Conservation (phyloP, 2,113 vertebrate genomes). For the Brachypteracias leptosomus region DNA sequence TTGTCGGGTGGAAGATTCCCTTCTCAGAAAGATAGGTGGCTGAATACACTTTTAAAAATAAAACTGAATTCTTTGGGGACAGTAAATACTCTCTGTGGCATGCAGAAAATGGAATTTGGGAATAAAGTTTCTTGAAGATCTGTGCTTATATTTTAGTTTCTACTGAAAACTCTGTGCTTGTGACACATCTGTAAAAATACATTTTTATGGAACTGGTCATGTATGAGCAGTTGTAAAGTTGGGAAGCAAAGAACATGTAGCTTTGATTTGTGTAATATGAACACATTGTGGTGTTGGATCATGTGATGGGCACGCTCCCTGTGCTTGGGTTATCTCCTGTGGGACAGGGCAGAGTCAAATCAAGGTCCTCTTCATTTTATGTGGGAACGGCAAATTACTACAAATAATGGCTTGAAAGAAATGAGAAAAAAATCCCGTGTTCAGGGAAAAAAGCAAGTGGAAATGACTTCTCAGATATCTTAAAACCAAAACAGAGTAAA, state of each 20-base stretch:
- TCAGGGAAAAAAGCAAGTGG: neutral
- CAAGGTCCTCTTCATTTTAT: neutral
- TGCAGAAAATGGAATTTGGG: neutral
- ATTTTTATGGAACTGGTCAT: neutral
- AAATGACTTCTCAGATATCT: neutral
- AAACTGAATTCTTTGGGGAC: neutral
- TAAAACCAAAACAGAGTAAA: neutral
- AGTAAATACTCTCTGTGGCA: neutral
- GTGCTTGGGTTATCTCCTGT: neutral
- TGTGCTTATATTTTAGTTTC: neutral
- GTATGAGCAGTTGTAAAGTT: neutral
- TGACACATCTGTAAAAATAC: neutral
- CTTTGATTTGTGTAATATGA: neutral
- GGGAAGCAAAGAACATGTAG: neutral
- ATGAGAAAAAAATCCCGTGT: too few species aligned
- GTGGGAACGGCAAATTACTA: neutral
- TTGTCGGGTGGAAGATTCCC: neutral
- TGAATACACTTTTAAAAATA: neutral
- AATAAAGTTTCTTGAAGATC: neutral
- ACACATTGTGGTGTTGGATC: neutral
- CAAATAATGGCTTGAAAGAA: neutral
- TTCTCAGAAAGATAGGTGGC: neutral
- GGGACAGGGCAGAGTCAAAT: neutral
- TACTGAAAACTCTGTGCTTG: neutral
- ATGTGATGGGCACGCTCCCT: too few species aligned